Evolutionary conservation across 23 tunicate species (phyloP).

Genomic region (Oikopleura dioica): DNA sequence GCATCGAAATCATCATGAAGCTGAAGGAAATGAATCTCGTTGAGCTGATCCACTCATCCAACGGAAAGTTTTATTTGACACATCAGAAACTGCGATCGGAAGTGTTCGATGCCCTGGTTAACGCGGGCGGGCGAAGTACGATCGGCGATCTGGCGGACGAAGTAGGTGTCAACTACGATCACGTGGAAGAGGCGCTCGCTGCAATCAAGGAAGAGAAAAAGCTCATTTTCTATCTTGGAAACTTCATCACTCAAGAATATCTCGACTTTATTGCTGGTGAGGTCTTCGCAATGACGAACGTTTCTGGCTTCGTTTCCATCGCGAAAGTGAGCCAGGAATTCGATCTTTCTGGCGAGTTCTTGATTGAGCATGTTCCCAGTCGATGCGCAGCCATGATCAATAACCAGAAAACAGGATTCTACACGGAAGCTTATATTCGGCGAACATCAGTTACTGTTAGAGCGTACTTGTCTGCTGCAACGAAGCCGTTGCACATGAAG

Average conservation of each 20-base stretch:
- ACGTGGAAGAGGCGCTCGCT: not conserved
- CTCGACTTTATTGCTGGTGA: not conserved
- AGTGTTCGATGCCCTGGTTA: conserved; percentile 40
- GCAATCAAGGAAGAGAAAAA: too few species aligned
- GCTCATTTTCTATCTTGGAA: too few species aligned
- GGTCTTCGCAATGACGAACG: not conserved
- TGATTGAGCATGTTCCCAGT: not conserved
- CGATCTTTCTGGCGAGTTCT: not conserved
- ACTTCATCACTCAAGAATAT: not conserved
- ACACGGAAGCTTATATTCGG: not conserved
- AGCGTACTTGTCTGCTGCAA: not conserved
- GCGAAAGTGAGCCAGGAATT: not conserved
- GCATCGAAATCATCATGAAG: conserved; percentile 70
- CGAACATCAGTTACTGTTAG: not conserved
- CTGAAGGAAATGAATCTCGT: conserved; percentile 69
- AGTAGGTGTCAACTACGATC: not conserved
- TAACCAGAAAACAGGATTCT: not conserved
- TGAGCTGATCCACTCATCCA: conserved; percentile 44
- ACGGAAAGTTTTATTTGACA: conserved; percentile 90
- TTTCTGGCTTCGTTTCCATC: not conserved
- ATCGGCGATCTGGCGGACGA: not conserved
- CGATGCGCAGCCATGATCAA: not conserved
- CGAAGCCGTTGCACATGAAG: not conserved
- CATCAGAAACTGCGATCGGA: conserved; percentile 39
- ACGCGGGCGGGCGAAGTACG: not conserved